These are phyloP conservation scores for Pao palembangensis DNA, from an alignment of 2,113 vertebrate genomes.

Conservation along the genomic window DNA sequence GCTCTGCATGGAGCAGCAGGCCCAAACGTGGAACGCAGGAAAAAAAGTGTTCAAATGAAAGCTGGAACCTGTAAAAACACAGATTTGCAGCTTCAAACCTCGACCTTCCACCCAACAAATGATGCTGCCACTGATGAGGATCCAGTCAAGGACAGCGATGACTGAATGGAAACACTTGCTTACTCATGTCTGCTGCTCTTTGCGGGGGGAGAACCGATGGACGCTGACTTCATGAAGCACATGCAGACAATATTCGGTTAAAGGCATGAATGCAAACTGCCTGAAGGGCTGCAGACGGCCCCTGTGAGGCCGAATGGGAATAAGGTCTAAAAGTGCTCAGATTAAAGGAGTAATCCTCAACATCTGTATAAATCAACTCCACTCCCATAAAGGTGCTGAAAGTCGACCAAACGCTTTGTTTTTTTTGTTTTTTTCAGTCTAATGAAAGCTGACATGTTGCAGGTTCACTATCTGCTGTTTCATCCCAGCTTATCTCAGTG, in stretches of 20 bases:
- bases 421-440: too few relatives aligned
- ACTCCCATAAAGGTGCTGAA: too few relatives aligned
- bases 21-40: neutral
- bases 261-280: too few relatives aligned
- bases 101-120: constrained; percentile 17
- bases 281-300: constrained; percentile 4
- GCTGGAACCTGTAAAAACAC: constrained; percentile 34
- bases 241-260: neutral
- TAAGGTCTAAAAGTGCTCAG: neutral
- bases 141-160: constrained; percentile 51
- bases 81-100: constrained; percentile 29
- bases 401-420: too few relatives aligned
- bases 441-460: too few relatives aligned
- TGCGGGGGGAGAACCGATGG: constrained; percentile 27
- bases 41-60: constrained; percentile 45
- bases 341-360: neutral
- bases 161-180: constrained; percentile 54
- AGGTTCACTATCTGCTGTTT: too few relatives aligned
- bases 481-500: too few relatives aligned
- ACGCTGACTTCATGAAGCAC: constrained; percentile 6
- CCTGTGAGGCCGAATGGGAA: neutral
- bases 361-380: neutral
- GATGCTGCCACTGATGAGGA: constrained; percentile 14
- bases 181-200: constrained; percentile 43
- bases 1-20: too few relatives aligned